These are phyloP conservation scores for Limnothrissa miodon DNA, from an alignment of 2,113 vertebrate genomes.

Conservation along the genomic window DNA sequence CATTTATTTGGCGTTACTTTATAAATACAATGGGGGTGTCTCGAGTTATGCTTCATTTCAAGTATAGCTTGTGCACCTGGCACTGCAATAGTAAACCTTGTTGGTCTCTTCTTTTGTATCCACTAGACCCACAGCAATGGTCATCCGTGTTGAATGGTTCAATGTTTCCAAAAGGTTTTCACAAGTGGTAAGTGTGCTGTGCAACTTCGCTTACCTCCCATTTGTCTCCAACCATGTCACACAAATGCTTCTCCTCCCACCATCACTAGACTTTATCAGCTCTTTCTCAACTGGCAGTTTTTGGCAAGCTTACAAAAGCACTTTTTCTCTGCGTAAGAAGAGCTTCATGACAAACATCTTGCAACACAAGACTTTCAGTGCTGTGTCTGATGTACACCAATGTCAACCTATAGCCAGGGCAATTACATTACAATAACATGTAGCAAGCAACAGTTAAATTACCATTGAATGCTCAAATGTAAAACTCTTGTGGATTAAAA, in stretches of 20 bases:
- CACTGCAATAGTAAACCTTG: not conserved
- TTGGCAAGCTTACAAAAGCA: not conserved
- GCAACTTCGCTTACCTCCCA: not conserved
- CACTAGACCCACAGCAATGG: not conserved
- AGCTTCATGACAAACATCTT: not conserved
- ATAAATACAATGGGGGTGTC: slow-evolving; percentile 2
- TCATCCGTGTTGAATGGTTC: not conserved
- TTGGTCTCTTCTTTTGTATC: not conserved
- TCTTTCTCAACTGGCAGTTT: not conserved
- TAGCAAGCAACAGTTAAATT: not conserved
- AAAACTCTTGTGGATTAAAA: too few relatives aligned
- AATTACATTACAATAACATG: not conserved
- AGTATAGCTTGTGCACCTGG: not conserved
- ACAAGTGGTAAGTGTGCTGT: not conserved
- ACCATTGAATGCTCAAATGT: not conserved
- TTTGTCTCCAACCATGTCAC: not conserved
- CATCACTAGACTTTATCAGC: not conserved
- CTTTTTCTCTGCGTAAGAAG: not conserved
- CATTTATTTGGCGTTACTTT: slow-evolving; percentile 5
- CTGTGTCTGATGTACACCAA: not conserved
- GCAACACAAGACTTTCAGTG: not conserved
- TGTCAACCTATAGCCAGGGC: not conserved
- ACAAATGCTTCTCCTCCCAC: not conserved
- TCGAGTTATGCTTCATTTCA: not conserved
- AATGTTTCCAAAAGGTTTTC: not conserved